Base-by-base conservation (phyloP, 2,888 invertebrate species). In the Cryptocephalus primarius region DNA sequence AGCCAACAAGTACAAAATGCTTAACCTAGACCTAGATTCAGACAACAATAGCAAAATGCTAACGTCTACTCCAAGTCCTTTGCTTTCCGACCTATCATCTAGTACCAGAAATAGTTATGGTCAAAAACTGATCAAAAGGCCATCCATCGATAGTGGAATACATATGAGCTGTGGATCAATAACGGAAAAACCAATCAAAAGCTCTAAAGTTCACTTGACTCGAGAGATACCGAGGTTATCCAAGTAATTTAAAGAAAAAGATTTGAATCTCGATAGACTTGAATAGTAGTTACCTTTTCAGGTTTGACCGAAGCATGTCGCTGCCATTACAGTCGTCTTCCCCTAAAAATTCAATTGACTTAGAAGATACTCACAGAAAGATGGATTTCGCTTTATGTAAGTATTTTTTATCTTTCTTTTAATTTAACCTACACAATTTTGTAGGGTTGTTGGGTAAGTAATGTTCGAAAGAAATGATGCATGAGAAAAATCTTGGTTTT, bases 321-420 rank as follows among this genome's bases (percentile, higher is more conserved):
- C 67, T 83, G 47, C 83, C 84, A 33, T 66, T 82, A 38, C 71
- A 69, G 58, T 67, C 72, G 40, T 68, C 70, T 66, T 72, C 51
- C 71, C 71, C 64, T n/a, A 70, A 70, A 53, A 75, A 75, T 45
- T 72, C 71, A 39, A 68, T 69, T 22, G 77, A 77, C 47, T 72
- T 70, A 33, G 70, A 74, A 32, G 68, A 67, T 46, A 53, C 78
- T 52, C 57, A 60, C 56, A 75, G 86, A 57, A 83, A 85, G 69
- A 88, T 88, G 85, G 88, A 89, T 65, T 82, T 88, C 67, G 85
- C 87, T 51, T 75, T 88, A 66, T 89, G 89, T 89, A 83, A 88
- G 88, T 64, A 52, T 49, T 34, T n/a, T 50, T 50, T 48, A 40
- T 52, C 46, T 50, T 52, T 36, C 34, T 40, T 48, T 42, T 52